A percentile compares a stretch with the other conserved stretches of the same genome.
These are phyloP conservation scores for Pseudomyrmex dendroicus DNA, from an alignment of 1,140 invertebrate genomes.

Conservation along the genomic window DNA sequence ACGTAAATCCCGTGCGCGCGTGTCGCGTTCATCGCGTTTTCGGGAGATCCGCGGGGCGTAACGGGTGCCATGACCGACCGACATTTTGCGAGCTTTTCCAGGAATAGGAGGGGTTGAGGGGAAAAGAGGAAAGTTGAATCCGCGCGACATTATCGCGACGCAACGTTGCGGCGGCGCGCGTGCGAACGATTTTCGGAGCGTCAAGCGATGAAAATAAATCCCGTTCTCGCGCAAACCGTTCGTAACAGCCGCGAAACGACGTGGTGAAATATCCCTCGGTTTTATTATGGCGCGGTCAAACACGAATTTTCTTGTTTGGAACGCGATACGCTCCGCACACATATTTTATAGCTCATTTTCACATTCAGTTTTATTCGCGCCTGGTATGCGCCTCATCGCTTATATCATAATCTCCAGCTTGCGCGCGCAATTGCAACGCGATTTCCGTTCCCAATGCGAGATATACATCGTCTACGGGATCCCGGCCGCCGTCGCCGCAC, in stretches of 20 bases:
- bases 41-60: neutral
- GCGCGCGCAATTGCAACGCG: slow-evolving; percentile 22
- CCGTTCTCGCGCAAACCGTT: neutral
- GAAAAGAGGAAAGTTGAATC: no score
- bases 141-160: slow-evolving; percentile 3
- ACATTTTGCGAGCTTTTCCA: slow-evolving; percentile 34
- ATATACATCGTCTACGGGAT: slow-evolving; percentile 8
- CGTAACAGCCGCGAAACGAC: neutral
- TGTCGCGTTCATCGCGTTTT: slow-evolving; percentile 9
- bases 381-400: neutral
- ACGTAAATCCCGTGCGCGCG: slow-evolving; percentile 17
- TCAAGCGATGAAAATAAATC: slow-evolving; percentile 39
- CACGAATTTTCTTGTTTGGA: slow-evolving; percentile 17
- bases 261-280: neutral
- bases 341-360: neutral
- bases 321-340: neutral
- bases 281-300: neutral
- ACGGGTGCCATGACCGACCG: neutral
- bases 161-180: neutral
- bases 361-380: neutral
- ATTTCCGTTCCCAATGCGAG: slow-evolving; percentile 47
- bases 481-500: neutral
- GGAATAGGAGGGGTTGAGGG: no score
- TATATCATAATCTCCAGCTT: slow-evolving; percentile 15
- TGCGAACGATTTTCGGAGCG: neutral